phyloP scores from a whole-genome alignment of 2,113 vertebrate genomes.

The Hippocampus barbouri region DNA sequence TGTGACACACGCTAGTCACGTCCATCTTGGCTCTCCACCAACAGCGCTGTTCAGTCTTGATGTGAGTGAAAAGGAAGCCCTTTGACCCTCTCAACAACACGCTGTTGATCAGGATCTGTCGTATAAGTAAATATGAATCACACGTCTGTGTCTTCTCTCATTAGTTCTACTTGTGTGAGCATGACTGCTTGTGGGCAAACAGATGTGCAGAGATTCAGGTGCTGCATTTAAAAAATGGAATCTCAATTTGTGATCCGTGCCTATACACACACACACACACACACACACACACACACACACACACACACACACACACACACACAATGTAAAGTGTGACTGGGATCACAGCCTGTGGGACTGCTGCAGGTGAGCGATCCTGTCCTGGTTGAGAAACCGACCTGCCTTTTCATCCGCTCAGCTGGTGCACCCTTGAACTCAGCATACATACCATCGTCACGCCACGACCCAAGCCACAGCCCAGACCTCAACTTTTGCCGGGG shows the following conservation, averaged over 20 bases:
- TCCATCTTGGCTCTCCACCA: not conserved
- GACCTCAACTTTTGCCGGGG: conserved; percentile 32
- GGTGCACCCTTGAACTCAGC: conserved; percentile 55
- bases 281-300: not conserved
- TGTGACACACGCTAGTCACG: not conserved
- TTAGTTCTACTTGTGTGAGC: conserved; percentile 40
- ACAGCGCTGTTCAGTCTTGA: conserved; percentile 17
- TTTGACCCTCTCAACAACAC: conserved; percentile 26
- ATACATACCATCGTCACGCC: conserved; percentile 44
- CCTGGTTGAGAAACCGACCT: conserved; percentile 26
- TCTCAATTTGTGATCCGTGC: not conserved
- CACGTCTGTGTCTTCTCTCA: conserved; percentile 19
- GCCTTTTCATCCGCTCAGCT: conserved; percentile 38
- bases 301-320: not conserved
- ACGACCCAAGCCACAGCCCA: conserved; percentile 25
- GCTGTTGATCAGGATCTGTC: conserved; percentile 22
- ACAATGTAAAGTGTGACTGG: conserved; percentile 1
- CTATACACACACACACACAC: not conserved
- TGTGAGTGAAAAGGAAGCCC: conserved; percentile 14
- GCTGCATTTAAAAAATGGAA: conserved; percentile 2
- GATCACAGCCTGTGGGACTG: conserved; percentile 14
- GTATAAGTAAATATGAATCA: conserved; percentile 38
- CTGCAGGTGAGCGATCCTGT: conserved; percentile 20
- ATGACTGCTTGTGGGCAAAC: conserved; percentile 16
- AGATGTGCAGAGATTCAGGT: conserved; percentile 29